Evolutionary conservation across 2,888 invertebrate genomes (phyloP), one percentile per base, ranked within the genome.

Genomic region (Dicycla oo): DNA sequence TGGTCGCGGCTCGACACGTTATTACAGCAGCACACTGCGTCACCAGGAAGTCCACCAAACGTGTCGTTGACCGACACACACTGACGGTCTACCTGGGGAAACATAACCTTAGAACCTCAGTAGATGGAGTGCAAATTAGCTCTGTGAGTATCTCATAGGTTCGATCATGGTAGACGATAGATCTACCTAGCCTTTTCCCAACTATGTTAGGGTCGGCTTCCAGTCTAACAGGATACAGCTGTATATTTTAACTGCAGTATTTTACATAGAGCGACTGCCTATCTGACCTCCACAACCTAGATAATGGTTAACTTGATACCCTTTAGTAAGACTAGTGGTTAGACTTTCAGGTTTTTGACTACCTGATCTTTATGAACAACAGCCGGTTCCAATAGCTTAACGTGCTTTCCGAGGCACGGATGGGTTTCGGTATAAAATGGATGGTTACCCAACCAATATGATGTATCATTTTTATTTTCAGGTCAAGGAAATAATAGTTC

Each of bases 1-100:
- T 97, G 38, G 94, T 97, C 15, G 93, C 96, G 20, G 0, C 91
- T 92, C 72, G 90, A 88, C 96, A 96, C 87, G 93, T 97, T 43
- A 88, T 97, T 80, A 97, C 97, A 11, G 97, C 97, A 1, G 97
- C 97, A 0, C 97, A 97, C 91, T 97, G 97, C 89, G 96, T 97
- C 72, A 96, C 97, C 0, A 88, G 91, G 67, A 95, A 94, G 86
- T 95, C 43, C 88, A 47, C 47, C 1, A 74, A 80, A 54, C 86
- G 91, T 0, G 77, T 93, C 0, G 94, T 95, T 40, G 93, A 95
- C 86, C 92, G 92, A 84, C 94, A 94, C 87, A 95, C 95, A 0
- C 92, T 96, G 51, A 95, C 94, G 0, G 91, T 95, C 40, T 95
- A 94, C 86, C 83, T 96, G 23, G 96, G 96, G 15, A 96, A 96